Evolutionary conservation across 2,888 invertebrate genomes (phyloP).

Genomic region (Heliconius sara): DNA sequence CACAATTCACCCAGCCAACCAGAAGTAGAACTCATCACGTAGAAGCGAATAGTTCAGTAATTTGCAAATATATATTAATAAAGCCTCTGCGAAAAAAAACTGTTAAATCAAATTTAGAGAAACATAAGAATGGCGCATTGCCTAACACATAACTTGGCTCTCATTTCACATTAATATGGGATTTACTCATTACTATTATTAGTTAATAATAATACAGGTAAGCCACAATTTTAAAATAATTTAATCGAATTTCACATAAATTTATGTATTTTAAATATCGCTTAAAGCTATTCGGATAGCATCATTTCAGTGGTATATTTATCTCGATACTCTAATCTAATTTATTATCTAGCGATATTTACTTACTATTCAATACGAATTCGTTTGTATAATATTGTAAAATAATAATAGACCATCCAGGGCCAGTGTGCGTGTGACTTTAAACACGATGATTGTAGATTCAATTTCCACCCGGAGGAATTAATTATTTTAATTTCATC

Average conservation of each 20-base stretch:
- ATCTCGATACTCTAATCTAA: conserved; percentile 20
- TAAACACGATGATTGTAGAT: neutral
- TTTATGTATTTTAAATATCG: conserved; percentile 3
- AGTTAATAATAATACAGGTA: neutral
- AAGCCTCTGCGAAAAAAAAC: too few relatives aligned
- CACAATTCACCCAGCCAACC: too few relatives aligned
- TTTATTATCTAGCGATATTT: conserved; percentile 20
- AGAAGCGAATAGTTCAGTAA: too few relatives aligned
- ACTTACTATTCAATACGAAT: neutral
- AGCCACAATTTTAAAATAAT: neutral
- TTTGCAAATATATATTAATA: too few relatives aligned
- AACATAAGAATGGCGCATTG: too few relatives aligned
- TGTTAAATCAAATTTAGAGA: too few relatives aligned
- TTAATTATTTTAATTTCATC: neutral
- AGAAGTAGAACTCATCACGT: too few relatives aligned
- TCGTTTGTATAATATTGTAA: conserved; percentile 8
- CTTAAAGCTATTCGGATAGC: conserved; percentile 13
- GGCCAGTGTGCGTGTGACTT: neutral
- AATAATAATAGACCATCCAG: neutral
- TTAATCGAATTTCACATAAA: neutral
- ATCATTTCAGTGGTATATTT: conserved; percentile 10
- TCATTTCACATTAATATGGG: too few relatives aligned
- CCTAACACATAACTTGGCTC: too few relatives aligned
- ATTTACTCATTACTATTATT: neutral
- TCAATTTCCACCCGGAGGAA: neutral